phyloP scores from a whole-genome alignment of 2,797 vertebrate species.

The Uromys caudimaculatus region DNA sequence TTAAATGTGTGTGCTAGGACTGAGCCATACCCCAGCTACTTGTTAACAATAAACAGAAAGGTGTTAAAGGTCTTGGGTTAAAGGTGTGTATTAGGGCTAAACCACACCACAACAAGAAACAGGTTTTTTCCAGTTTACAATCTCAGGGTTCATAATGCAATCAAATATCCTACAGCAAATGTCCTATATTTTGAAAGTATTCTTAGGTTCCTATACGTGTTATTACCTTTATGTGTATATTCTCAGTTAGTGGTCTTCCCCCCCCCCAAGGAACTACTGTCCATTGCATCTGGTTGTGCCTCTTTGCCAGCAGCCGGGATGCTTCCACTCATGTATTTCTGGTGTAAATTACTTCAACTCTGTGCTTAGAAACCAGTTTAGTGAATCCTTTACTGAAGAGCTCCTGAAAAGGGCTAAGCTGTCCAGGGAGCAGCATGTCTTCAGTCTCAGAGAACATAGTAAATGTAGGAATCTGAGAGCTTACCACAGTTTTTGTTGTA shows the following conservation, averaged over 20 bases:
- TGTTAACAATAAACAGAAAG: too few species aligned
- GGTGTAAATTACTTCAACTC: not conserved
- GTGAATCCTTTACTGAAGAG: slow-evolving; percentile 92
- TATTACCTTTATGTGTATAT: not conserved
- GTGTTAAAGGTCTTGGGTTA: too few species aligned
- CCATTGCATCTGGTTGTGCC: not conserved
- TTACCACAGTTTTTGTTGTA: not conserved
- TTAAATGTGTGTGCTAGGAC: too few species aligned
- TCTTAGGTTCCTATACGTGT: not conserved
- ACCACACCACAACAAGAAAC: too few species aligned
- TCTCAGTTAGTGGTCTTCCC: not conserved
- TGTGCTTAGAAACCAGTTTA: not conserved
- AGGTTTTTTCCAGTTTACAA: too few species aligned
- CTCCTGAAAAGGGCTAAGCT: slow-evolving; percentile 96
- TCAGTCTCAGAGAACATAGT: slow-evolving; percentile 98
- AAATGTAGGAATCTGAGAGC: slow-evolving; percentile 81
- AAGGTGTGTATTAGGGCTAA: too few species aligned
- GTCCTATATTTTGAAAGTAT: slow-evolving; percentile 47
- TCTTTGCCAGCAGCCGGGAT: not conserved
- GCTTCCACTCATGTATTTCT: not conserved
- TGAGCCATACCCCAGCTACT: too few species aligned
- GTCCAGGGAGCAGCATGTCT: slow-evolving; percentile 96
- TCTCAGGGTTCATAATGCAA: too few species aligned
- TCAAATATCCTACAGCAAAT: not conserved
- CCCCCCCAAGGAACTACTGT: not conserved